Percentiles rank a stretch among this genome's conserved stretches.
phyloP scores from a whole-genome alignment of 2,888 invertebrate genomes.

The Stenoptilia bipunctidactyla region DNA sequence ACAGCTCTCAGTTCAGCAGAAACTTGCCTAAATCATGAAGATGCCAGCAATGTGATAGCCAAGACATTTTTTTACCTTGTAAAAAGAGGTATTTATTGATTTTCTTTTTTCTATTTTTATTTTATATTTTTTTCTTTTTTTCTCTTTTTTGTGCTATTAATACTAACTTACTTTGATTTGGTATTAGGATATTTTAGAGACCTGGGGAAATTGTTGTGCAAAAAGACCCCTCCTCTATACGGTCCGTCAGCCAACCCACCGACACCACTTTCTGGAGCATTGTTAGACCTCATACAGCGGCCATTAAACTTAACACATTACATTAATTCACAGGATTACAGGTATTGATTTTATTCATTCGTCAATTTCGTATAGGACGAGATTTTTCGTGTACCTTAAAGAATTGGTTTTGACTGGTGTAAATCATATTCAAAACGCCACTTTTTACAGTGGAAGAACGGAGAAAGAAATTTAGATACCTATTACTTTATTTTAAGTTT shows the following conservation, averaged over 20 bases:
- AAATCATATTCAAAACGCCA: no score
- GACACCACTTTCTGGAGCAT: conserved; percentile 78
- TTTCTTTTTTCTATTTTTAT: no score
- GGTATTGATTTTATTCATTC: neutral
- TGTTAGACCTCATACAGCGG: conserved; percentile 81
- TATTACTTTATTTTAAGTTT: no score
- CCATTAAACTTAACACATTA: conserved; percentile 75
- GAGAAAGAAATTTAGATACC: no score
- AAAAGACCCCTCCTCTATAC: conserved; percentile 76
- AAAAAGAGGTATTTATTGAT: conserved; percentile 54
- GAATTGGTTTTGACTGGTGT: no score
- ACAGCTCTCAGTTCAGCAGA: conserved; percentile 64
- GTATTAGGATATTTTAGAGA: conserved; percentile 80
- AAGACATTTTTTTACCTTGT: conserved; percentile 68
- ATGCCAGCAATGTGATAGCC: conserved; percentile 34
- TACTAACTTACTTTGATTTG: neutral
- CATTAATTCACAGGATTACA: conserved; percentile 20
- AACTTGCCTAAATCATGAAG: conserved; percentile 39
- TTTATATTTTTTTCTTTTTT: no score
- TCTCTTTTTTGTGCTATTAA: no score
- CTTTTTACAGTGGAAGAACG: no score
- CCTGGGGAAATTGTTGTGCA: conserved; percentile 77
- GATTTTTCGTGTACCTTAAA: neutral
- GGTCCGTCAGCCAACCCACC: conserved; percentile 78
- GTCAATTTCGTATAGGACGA: no score